Percentiles rank a stretch among this genome's conserved stretches.
Conservation (phyloP, 1,140 invertebrate genomes). For the Physella acuta region DNA sequence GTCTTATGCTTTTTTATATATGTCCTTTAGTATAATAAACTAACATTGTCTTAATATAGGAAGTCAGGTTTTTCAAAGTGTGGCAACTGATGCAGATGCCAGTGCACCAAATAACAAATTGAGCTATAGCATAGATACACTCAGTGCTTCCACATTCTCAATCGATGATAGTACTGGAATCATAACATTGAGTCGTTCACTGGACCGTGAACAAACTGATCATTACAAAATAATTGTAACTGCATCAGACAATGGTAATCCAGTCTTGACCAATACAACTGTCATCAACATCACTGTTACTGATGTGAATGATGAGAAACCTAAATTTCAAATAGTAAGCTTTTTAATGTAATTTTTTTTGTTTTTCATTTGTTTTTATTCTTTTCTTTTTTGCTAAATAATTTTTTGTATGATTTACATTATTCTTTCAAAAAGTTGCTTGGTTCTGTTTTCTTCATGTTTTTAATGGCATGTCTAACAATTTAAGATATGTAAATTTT, state of each 20-base stretch:
- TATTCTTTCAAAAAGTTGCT: too few species aligned
- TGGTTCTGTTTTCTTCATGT: not conserved
- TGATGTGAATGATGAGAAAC: slow-evolving; percentile 9
- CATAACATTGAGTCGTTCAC: not conserved
- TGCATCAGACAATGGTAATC: slow-evolving; percentile 7
- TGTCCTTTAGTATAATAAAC: too few species aligned
- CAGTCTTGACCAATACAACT: slow-evolving; percentile 5
- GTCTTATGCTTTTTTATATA: too few species aligned
- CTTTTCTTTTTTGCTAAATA: not conserved
- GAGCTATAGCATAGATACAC: slow-evolving; percentile 10
- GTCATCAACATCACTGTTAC: not conserved
- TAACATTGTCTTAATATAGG: too few species aligned
- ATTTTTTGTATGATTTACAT: not conserved
- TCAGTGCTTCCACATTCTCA: not conserved
- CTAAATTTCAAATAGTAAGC: not conserved
- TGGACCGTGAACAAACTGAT: not conserved
- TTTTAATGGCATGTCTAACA: not conserved
- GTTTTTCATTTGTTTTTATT: too few species aligned
- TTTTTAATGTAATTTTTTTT: not conserved
- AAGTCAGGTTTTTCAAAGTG: not conserved
- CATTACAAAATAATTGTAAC: slow-evolving; percentile 6
- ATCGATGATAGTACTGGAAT: slow-evolving; percentile 4
- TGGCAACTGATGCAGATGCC: not conserved
- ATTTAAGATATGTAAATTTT: not conserved
- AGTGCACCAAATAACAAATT: not conserved